These are phyloP conservation scores for Herminia tarsipennalis DNA, from an alignment of 2,888 invertebrate species.

Conservation along the genomic window DNA sequence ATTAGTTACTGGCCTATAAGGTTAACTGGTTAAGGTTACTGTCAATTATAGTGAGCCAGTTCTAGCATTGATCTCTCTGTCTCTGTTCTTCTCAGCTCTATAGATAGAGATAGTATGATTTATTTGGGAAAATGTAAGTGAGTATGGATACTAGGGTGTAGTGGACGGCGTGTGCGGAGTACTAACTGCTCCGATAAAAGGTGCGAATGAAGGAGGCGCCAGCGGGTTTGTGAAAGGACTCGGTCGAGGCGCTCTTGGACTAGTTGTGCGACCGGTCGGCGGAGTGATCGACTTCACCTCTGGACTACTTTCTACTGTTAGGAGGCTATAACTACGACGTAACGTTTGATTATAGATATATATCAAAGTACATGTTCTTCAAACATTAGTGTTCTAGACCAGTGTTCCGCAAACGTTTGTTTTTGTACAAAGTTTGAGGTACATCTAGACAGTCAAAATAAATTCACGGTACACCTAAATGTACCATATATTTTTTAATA, in stretches of 20 bases:
- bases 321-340: slow-evolving; percentile 52
- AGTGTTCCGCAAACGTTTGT: too few relatives aligned
- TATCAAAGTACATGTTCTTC: too few relatives aligned
- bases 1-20: neutral
- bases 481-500: too few relatives aligned
- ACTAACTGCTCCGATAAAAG: slow-evolving; percentile 60
- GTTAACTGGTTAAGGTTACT: neutral
- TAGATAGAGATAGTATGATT: neutral
- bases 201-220: slow-evolving; percentile 65
- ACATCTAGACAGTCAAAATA: too few relatives aligned
- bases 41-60: too few relatives aligned
- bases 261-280: slow-evolving; percentile 68
- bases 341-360: too few relatives aligned
- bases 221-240: slow-evolving; percentile 67
- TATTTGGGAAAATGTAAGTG: too few relatives aligned
- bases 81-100: neutral
- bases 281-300: slow-evolving; percentile 74
- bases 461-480: too few relatives aligned
- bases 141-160: slow-evolving; percentile 54
- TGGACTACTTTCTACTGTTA: slow-evolving; percentile 66
- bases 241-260: slow-evolving; percentile 64
- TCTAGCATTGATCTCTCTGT: neutral
- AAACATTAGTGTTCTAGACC: too few relatives aligned
- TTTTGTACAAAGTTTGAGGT: too few relatives aligned
- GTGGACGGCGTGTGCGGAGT: slow-evolving; percentile 71